phyloP scores from a whole-genome alignment of 1,140 invertebrate species.

The Laodelphax striatellus region DNA sequence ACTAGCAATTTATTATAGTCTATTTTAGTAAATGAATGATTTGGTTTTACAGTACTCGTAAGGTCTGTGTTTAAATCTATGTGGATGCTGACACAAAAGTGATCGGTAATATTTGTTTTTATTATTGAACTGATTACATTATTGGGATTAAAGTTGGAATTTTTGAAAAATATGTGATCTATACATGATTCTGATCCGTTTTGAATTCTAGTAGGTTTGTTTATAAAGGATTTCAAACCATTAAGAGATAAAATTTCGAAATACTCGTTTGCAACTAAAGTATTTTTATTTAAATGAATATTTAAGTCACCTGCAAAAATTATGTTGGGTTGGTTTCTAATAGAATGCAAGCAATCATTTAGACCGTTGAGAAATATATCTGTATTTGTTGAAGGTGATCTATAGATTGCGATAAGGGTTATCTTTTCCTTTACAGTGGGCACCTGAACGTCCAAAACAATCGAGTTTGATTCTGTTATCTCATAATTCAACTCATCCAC shows the following conservation, averaged over 20 bases:
- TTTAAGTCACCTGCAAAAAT: background rate
- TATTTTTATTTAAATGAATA: background rate
- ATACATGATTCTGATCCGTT: background rate
- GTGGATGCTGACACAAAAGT: background rate
- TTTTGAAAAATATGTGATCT: background rate
- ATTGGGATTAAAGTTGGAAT: background rate
- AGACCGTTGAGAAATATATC: background rate
- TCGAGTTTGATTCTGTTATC: no score
- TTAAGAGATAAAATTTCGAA: background rate
- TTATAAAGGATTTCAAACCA: background rate
- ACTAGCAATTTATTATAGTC: background rate
- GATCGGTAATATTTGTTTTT: background rate
- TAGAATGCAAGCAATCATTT: background rate
- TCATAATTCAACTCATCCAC: no score
- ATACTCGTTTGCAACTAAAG: background rate
- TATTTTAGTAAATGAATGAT: background rate
- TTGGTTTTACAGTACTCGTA: no score
- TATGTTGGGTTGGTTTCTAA: background rate
- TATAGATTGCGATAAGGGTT: no score
- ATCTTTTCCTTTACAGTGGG: no score
- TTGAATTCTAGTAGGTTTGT: background rate
- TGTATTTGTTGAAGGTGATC: background rate
- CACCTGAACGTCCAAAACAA: no score
- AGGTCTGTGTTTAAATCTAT: no score
- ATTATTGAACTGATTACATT: background rate